Evolutionary conservation across 2,797 vertebrate genomes (phyloP).

Genomic region (Sternotherus odoratus): DNA sequence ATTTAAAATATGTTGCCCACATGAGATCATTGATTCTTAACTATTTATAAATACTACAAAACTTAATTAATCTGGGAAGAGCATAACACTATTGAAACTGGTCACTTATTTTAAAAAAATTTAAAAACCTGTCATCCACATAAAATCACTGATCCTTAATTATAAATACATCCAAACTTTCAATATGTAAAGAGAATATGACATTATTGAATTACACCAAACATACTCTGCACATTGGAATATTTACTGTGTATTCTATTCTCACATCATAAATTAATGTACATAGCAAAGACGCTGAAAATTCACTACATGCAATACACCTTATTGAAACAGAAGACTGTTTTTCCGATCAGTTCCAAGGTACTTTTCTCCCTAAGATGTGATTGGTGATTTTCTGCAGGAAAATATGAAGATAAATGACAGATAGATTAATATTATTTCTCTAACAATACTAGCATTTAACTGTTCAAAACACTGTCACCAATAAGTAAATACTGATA

Average conservation of each 20-base stretch:
- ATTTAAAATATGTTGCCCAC: not conserved
- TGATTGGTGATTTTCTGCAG: constrained; percentile 83
- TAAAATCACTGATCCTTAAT: not conserved
- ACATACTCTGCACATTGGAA: not conserved
- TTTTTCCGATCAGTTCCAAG: constrained; percentile 77
- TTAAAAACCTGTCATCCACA: not conserved
- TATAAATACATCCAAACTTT: rapidly evolving
- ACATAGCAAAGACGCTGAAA: not conserved
- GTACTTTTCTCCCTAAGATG: constrained; percentile 82
- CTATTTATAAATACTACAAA: not conserved
- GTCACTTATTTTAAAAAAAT: not conserved
- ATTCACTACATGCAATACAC: not conserved
- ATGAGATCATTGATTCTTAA: constrained; percentile 11
- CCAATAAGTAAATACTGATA: not conserved
- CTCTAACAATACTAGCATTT: not conserved
- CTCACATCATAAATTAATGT: not conserved
- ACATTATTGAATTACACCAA: not conserved
- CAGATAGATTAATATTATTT: not conserved
- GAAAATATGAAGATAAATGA: not conserved
- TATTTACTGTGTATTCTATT: not conserved
- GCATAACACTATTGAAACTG: not conserved
- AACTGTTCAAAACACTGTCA: not conserved
- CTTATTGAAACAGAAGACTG: not conserved
- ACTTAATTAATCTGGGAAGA: not conserved
- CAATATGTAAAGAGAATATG: not conserved